phyloP scores from a whole-genome alignment of 2,113 vertebrate species.

The Otis tarda region DNA sequence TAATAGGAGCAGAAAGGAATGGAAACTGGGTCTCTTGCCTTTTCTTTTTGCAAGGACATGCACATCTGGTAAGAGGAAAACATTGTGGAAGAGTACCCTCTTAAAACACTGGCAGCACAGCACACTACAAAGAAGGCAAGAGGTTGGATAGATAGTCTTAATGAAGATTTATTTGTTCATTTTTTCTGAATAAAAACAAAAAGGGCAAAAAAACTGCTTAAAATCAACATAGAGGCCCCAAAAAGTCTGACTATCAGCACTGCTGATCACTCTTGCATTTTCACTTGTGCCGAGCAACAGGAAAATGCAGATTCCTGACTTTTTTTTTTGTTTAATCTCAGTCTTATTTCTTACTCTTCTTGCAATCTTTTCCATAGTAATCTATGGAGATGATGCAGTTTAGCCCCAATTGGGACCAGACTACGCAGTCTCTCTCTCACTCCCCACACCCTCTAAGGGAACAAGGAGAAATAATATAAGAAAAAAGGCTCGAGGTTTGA shows the following conservation, averaged over 20 bases:
- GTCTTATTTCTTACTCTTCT: not conserved
- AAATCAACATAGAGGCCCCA: conserved; percentile 8
- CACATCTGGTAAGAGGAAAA: not conserved
- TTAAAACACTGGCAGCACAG: conserved; percentile 2
- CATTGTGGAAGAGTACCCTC: not conserved
- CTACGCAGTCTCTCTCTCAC: too few species aligned
- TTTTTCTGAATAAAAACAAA: conserved; percentile 21
- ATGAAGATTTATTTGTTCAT: conserved; percentile 10
- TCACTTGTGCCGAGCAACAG: not conserved
- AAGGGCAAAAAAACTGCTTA: not conserved
- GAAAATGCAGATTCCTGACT: not conserved
- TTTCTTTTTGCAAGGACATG: not conserved
- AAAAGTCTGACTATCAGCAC: conserved; percentile 14
- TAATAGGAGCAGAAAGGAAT: not conserved
- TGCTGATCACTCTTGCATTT: not conserved
- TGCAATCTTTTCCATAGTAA: not conserved
- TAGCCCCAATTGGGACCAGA: too few species aligned
- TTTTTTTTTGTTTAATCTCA: not conserved
- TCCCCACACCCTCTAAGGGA: too few species aligned
- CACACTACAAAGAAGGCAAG: not conserved
- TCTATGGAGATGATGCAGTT: not conserved
- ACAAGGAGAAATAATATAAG: too few species aligned
- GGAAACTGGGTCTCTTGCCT: not conserved
- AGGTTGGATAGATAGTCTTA: not conserved
- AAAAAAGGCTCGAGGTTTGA: too few species aligned